phyloP scores from a whole-genome alignment of 2,888 invertebrate genomes.

The Apeira syringaria region DNA sequence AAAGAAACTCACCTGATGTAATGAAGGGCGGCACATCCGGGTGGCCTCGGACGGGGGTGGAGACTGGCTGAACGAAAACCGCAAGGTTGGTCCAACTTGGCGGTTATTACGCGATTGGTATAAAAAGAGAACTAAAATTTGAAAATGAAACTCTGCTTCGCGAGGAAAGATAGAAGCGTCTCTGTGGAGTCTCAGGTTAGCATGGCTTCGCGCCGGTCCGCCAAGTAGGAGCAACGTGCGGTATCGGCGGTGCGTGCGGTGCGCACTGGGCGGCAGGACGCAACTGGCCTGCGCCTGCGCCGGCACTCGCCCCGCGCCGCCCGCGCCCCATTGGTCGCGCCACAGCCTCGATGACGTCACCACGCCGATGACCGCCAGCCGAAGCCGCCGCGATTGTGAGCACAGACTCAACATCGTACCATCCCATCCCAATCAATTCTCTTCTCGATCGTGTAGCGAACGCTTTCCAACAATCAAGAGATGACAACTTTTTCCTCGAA shows the following conservation, averaged over 20 bases:
- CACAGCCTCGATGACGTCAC: constrained; percentile 68
- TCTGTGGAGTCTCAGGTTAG: constrained; percentile 3
- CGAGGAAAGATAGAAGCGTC: constrained; percentile 22
- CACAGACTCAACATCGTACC: constrained; percentile 1
- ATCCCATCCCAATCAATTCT: constrained; percentile 5
- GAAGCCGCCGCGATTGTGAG: constrained; percentile 16
- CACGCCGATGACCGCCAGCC: constrained; percentile 41
- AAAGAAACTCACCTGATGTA: constrained; percentile 54
- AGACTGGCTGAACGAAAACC: constrained; percentile 35
- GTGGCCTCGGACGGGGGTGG: constrained; percentile 27
- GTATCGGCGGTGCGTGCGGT: constrained; percentile 50
- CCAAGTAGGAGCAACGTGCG: constrained; percentile 69
- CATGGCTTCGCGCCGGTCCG: constrained; percentile 43
- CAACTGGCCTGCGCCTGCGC: constrained; percentile 54
- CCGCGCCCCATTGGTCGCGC: constrained; percentile 55
- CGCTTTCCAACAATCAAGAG: no score
- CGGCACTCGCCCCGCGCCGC: constrained; percentile 43
- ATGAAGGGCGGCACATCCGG: constrained; percentile 39
- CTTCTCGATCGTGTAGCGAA: no score
- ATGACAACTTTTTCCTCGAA: no score
- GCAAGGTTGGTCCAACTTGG: constrained; percentile 53
- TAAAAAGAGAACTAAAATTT: constrained; percentile 12
- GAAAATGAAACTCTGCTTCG: constrained; percentile 10
- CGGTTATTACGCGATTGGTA: constrained; percentile 26
- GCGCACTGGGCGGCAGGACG: constrained; percentile 66